A percentile compares a stretch with the other conserved stretches of the same genome.
Evolutionary conservation across 1,140 invertebrate species (phyloP).

Genomic region (Solenopsis fugax): DNA sequence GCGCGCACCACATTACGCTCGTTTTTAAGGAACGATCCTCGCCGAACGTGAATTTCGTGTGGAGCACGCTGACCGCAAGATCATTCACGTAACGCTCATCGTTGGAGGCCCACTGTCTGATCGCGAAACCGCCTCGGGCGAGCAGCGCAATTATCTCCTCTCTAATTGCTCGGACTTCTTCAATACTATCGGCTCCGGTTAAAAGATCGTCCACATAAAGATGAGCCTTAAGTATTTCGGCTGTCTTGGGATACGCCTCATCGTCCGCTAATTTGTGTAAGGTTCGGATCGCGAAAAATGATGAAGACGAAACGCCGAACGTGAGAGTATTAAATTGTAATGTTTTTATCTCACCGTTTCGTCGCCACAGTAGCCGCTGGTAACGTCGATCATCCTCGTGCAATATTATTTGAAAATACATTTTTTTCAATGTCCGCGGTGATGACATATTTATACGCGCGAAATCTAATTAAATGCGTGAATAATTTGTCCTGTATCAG

Average conservation of each 20-base stretch:
- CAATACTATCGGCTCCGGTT: neutral
- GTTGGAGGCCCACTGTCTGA: neutral
- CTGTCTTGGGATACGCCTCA: neutral
- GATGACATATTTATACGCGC: conserved; percentile 61
- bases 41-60: neutral
- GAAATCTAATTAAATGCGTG: neutral
- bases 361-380: conserved; percentile 79
- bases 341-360: accelerated
- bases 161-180: neutral
- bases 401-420: conserved; percentile 79
- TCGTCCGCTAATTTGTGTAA: neutral
- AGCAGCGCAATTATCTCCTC: neutral
- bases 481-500: neutral
- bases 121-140: neutral
- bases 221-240: neutral
- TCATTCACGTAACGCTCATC: neutral
- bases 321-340: neutral
- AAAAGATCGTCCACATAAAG: too few relatives aligned
- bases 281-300: neutral
- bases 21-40: neutral
- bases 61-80: accelerated
- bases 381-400: conserved; percentile 64
- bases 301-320: neutral
- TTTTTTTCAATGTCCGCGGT: conserved; percentile 78
- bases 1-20: too few relatives aligned